phyloP scores from a whole-genome alignment of 2,113 vertebrate species.

The human (Homo sapiens) region GRCh38 chr5:9340001-9340500 shows the following conservation, averaged over 20 bases:
- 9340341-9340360: too few species aligned
- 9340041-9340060: not conserved
- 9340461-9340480: not conserved
- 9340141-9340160: not conserved
- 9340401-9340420: not conserved
- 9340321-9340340: fast-evolving
- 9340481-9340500: fast-evolving
- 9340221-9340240: not conserved
- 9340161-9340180: not conserved
- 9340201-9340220: not conserved
- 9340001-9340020: not conserved
- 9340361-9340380: not conserved
- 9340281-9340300: not conserved
- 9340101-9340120: not conserved
- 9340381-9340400: not conserved
- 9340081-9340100: not conserved
- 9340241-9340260: fast-evolving
- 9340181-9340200: not conserved
- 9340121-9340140: not conserved
- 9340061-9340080: not conserved
- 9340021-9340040: fast-evolving
- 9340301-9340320: fast-evolving
- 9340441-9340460: not conserved
- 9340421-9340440: not conserved
- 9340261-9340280: fast-evolving